Conservation (phyloP, 2,113 vertebrate species). For the Trochalopteron elliotii region DNA sequence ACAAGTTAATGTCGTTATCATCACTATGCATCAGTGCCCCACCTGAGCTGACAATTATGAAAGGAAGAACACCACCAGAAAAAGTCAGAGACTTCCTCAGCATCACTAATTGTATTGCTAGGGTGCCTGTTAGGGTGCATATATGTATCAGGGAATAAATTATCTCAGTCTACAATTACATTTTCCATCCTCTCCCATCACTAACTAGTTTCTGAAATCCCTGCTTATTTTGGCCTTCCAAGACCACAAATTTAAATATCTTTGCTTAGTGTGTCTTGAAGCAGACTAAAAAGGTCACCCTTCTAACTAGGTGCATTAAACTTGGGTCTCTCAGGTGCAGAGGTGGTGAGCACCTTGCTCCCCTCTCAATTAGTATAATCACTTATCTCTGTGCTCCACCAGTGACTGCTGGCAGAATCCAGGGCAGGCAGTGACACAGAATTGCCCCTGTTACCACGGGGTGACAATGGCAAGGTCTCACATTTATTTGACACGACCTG, state of each 20-base stretch:
- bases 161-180: not conserved
- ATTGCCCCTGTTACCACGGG: not conserved
- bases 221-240: not conserved
- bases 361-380: conserved; percentile 20
- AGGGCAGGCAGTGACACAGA: not conserved
- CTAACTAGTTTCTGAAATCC: not conserved
- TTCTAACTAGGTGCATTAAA: not conserved
- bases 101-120: not conserved
- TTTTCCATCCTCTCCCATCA: not conserved
- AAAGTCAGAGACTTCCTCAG: not conserved
- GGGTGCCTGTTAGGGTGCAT: not conserved
- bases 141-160: not conserved
- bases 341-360: not conserved
- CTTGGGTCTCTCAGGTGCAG: not conserved
- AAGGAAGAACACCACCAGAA: not conserved
- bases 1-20: not conserved
- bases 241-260: not conserved
- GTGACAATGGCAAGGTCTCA: not conserved
- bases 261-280: not conserved
- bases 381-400: not conserved
- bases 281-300: not conserved
- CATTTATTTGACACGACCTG: not conserved
- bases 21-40: not conserved
- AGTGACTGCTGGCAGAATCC: not conserved
- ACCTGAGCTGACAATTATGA: not conserved